These are phyloP conservation scores for Pseudochirops cupreus DNA, from an alignment of 2,797 vertebrate species.

Conservation along the genomic window DNA sequence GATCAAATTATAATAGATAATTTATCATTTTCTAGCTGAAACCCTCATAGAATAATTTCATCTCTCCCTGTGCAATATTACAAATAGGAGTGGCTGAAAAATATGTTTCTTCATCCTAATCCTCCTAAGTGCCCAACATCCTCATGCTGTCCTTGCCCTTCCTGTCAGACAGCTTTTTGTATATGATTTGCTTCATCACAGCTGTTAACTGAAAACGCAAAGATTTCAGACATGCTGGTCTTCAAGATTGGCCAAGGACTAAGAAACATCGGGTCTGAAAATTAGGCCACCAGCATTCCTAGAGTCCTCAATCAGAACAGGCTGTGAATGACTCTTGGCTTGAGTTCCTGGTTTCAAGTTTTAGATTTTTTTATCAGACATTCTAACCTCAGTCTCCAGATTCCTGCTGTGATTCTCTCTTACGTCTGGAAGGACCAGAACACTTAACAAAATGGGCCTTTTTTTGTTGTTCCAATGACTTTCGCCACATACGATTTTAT, in stretches of 20 bases:
- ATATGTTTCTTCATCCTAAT: not conserved
- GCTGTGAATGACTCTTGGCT: not conserved
- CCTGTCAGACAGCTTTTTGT: not conserved
- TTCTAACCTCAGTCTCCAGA: not conserved
- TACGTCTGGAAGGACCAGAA: not conserved
- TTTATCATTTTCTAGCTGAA: not conserved
- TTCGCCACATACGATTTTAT: slow-evolving; percentile 19
- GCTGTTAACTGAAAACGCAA: not conserved
- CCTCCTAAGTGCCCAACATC: not conserved
- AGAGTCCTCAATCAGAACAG: not conserved
- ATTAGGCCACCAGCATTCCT: not conserved
- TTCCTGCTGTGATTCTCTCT: not conserved
- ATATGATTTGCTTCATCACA: not conserved
- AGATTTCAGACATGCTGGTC: not conserved
- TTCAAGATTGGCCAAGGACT: not conserved
- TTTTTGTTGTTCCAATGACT: slow-evolving; percentile 1
- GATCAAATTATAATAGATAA: not conserved
- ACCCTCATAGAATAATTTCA: not conserved
- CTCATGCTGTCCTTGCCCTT: not conserved
- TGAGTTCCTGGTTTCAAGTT: not conserved
- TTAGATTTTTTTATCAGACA: not conserved
- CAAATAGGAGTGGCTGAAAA: not conserved
- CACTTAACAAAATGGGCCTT: not conserved
- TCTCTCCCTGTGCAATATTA: not conserved
- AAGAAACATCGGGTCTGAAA: not conserved